A percentile compares a stretch with the other conserved stretches of the same genome.
Conservation (phyloP, 2,888 invertebrate species). For the Pachycephus smyrnensis region DNA sequence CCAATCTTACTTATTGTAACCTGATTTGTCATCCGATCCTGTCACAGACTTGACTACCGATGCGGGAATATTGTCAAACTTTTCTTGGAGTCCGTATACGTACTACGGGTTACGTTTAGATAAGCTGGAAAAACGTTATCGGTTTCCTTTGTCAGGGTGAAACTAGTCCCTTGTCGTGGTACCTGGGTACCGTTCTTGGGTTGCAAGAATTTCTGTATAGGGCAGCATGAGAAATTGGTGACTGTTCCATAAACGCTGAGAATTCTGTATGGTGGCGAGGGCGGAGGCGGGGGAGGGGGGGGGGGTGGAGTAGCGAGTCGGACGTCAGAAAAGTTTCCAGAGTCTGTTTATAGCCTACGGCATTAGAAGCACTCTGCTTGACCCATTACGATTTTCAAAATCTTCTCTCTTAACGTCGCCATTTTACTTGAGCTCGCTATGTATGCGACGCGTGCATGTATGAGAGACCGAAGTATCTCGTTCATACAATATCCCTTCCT, state of each 20-base stretch:
- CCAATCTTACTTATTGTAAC: background rate
- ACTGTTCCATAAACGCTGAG: background rate
- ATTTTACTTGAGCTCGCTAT: background rate
- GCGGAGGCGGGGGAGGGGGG: too few relatives aligned
- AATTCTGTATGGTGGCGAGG: background rate
- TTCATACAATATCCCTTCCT: background rate
- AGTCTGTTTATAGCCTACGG: background rate
- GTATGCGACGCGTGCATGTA: background rate
- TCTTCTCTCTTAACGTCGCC: background rate
- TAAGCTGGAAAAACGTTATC: background rate
- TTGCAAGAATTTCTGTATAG: background rate
- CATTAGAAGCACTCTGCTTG: background rate
- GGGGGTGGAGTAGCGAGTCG: background rate
- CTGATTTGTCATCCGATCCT: background rate
- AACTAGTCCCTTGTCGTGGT: background rate
- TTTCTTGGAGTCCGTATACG: background rate
- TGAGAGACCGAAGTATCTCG: background rate
- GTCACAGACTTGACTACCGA: background rate
- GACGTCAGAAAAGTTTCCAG: background rate
- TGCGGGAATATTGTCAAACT: background rate
- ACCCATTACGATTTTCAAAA: background rate
- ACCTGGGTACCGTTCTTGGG: background rate
- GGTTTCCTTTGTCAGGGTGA: background rate
- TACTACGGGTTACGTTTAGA: background rate
- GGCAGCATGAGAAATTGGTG: background rate